Base-by-base conservation (phyloP, 2,113 vertebrate species). In the Hipposideros armiger region DNA sequence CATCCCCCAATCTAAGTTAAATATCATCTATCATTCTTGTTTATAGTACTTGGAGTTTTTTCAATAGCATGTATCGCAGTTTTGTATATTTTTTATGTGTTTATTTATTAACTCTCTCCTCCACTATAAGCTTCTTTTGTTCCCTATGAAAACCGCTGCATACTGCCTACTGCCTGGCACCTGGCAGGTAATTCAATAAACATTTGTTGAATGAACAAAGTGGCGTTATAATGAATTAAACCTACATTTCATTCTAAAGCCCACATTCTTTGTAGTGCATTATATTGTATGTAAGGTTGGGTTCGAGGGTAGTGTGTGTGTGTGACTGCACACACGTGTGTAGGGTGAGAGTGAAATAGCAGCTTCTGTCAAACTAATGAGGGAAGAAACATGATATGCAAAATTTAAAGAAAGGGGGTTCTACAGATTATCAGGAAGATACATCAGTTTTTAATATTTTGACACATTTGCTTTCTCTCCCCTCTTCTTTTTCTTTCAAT, bases 291-390 rank as follows among this genome's bases (percentile, higher is more conserved):
- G n/a, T 72, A 67, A 30, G 64, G 42, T 5, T 72, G 13, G 26
- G 16, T 19, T 9, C 47, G 13, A 14, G n/a, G 11, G 26, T 40
- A 28, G 13, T 24, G 47, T 60, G 8, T 50, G 36, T 60, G 66
- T 32, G 47, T 50, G 10, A 50, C 47, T 50, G 47, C 11, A 50
- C 47, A 50, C 11, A 9, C 11, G 47, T 50, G 47, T 50, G 47
- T 9, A 50, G 47, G 47, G 8, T 36, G 50, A 19, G 17, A 80
- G 32, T 40, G 24, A 69, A 95, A 84, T 1, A 91, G 42, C 19
- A 90, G 19, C 52, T 87, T 67, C n/a, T 86, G 16, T 42, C 13
- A 93, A 92, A 96, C 30, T 73, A 85, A 82, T 45, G n/a, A 78
- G 45, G 42, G 36, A 82, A 82, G 36, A 82, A 82, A 78, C n/a